Base-by-base conservation (phyloP, 1,140 invertebrate genomes). In the Doryteuthis pealeii region DNA sequence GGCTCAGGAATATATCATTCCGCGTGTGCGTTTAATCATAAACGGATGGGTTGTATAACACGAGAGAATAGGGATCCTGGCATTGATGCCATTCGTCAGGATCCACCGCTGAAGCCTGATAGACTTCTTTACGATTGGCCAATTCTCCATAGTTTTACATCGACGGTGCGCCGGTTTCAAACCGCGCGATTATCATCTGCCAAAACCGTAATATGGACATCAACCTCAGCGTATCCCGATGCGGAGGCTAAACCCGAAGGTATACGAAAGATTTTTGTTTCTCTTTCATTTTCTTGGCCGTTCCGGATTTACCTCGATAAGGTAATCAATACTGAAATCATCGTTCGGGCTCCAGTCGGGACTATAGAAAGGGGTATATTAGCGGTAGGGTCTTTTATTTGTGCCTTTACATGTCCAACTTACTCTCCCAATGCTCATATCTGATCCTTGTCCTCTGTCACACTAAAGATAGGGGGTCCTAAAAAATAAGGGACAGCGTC, bases 111-210 rank as follows among this genome's bases (percentile, higher is more conserved):
- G 93, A 89, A 0, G 95, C 93, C 66, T 96, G 89, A 86, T 93
- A 96, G 32, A 98, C 92, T 88, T 97, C 94, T 85, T 96, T 94
- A 0, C 96, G 8, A 97, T 93, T 5, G 95, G 95, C 66, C 93
- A 93, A 86, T 97, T 95, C 89, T 98, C 96, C 18, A 92, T 18
- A 97, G 87, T 66, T 89, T 89, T 30, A 95, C 91, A 82, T 94
- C 92, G 76, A 94, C 92, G 74, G 92, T 77, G n/a, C n/a, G 22
- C 75, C 45, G 31, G 70, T 72, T 28, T 93, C 92, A 85, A 99
- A 99, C 77, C 91, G 2, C 96, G 96, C 92, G 89, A 87, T 98
- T 97, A 86, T 98, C 96, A 88, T 0, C 95, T 91, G 82, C 96
- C 83, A 93, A 91, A n/a, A 90, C 82, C 18, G 40, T 81, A 15